phyloP scores from a whole-genome alignment of 2,797 vertebrate genomes.

The Orestias chungarensis region DNA sequence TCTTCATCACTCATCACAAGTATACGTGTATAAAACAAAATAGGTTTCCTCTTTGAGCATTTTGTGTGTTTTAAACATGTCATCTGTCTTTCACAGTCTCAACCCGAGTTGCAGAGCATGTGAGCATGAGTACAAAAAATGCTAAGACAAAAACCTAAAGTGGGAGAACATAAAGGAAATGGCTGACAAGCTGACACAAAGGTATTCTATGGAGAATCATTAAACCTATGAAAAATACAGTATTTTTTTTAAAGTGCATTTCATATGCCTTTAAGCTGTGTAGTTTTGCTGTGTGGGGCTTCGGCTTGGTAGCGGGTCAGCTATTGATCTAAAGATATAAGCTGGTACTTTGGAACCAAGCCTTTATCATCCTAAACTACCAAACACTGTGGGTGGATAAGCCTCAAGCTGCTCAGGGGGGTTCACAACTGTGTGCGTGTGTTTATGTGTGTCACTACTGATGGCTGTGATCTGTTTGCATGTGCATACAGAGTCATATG shows the following conservation, averaged over 20 bases:
- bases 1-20: no score
- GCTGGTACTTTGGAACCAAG: constrained; percentile 72
- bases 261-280: constrained; percentile 57
- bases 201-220: constrained; percentile 57
- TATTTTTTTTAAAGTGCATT: constrained; percentile 56
- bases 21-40: neutral
- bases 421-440: constrained; percentile 32
- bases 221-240: constrained; percentile 63
- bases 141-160: constrained; percentile 40
- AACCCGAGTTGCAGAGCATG: constrained; percentile 24
- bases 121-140: constrained; percentile 33
- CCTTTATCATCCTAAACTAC: constrained; percentile 66
- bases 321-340: constrained; percentile 78
- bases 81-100: constrained; percentile 19
- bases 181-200: constrained; percentile 45
- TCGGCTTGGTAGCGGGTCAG: constrained; percentile 67
- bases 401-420: constrained; percentile 72
- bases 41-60: neutral
- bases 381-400: constrained; percentile 67
- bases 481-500: constrained; percentile 19
- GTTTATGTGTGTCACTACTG: constrained; percentile 6
- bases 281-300: constrained; percentile 56
- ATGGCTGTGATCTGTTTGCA: constrained; percentile 21
- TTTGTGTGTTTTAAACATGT: constrained; percentile 4
- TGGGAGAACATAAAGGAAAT: constrained; percentile 14